A percentile compares a stretch with the other conserved stretches of the same genome.
These are phyloP conservation scores for Andrena dorsata DNA, from an alignment of 2,888 invertebrate genomes.

Conservation along the genomic window DNA sequence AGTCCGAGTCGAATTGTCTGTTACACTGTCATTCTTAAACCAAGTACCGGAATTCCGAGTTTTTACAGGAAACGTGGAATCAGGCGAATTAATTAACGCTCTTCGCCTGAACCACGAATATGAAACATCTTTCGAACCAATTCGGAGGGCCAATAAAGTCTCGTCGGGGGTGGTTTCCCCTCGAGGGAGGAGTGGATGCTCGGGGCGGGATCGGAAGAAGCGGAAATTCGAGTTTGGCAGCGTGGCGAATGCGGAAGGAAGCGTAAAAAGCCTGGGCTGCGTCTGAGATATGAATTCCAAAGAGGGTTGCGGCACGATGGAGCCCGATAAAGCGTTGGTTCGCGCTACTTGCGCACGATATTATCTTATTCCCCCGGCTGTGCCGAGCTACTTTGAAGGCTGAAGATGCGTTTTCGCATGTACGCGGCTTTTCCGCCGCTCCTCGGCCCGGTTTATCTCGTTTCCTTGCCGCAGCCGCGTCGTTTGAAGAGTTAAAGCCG, in stretches of 20 bases:
- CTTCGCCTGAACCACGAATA: not conserved
- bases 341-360: constrained; percentile 28
- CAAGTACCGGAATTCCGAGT: no score
- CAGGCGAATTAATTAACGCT: not conserved
- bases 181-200: constrained; percentile 8
- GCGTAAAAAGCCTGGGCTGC: constrained; percentile 43
- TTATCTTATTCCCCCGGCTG: constrained; percentile 52
- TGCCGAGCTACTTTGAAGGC: constrained; percentile 15
- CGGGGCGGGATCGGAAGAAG: constrained; percentile 28
- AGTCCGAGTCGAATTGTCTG: not conserved
- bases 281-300: constrained; percentile 68
- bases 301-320: constrained; percentile 46
- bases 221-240: constrained; percentile 69
- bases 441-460: constrained; percentile 7
- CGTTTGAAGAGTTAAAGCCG: constrained; percentile 9
- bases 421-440: not conserved
- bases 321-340: constrained; percentile 60
- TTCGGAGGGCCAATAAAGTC: constrained; percentile 10
- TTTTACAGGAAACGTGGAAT: no score
- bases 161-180: not conserved
- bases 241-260: constrained; percentile 51
- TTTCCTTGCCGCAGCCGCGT: constrained; percentile 6
- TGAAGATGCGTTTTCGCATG: constrained; percentile 13
- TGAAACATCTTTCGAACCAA: not conserved
- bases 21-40: not conserved